Percentiles rank a stretch among this genome's conserved stretches.
Evolutionary conservation across 2,113 vertebrate genomes (phyloP).

Genomic region (Megaptera novaeangliae): DNA sequence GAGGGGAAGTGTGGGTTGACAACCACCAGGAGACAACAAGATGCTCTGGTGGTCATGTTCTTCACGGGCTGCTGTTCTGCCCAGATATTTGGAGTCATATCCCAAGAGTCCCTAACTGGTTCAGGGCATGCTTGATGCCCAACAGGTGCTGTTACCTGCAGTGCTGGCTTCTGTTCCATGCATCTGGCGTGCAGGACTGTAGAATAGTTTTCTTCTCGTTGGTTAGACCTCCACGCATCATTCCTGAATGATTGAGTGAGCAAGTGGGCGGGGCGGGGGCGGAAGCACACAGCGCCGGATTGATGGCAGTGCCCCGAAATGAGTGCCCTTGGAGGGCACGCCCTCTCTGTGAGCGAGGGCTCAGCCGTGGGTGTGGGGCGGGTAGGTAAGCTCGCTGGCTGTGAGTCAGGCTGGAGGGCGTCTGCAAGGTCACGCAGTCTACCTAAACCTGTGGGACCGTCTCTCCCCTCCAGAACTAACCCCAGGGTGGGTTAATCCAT

Average conservation of each 20-base stretch:
- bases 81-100: not conserved
- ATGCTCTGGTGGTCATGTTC: rapidly evolving
- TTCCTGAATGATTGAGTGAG: not conserved
- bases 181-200: not conserved
- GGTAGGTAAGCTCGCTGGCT: not conserved
- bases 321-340: not conserved
- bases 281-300: not conserved
- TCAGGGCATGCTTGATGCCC: not conserved
- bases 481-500: not conserved
- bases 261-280: not conserved
- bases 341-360: not conserved
- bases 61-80: not conserved
- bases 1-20: not conserved
- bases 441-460: not conserved
- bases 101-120: not conserved
- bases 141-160: not conserved
- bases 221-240: not conserved
- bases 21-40: not conserved
- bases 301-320: not conserved
- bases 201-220: not conserved
- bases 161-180: not conserved
- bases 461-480: not conserved
- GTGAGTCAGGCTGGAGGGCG: not conserved
- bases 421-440: not conserved
- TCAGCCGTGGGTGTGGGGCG: not conserved